These are phyloP conservation scores for Rhaphigaster nebulosa DNA, from an alignment of 2,888 invertebrate genomes.

Conservation along the genomic window DNA sequence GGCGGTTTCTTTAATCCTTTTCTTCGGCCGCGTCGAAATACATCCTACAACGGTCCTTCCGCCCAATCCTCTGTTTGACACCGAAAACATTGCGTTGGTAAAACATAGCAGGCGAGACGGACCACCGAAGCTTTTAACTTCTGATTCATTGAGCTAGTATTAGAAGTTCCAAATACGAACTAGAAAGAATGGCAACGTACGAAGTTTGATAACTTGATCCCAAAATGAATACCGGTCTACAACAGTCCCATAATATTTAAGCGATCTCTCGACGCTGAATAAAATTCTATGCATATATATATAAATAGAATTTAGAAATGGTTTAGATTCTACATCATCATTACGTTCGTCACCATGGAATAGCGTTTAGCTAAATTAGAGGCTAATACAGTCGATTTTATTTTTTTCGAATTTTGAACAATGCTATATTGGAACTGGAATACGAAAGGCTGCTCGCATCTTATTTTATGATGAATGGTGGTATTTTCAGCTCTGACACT, in stretches of 20 bases:
- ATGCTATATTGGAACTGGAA: background rate
- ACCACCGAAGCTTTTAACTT: background rate
- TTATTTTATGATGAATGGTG: background rate
- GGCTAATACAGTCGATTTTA: too few relatives aligned
- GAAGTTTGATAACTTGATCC: too few relatives aligned
- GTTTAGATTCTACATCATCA: too few relatives aligned
- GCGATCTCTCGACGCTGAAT: too few relatives aligned
- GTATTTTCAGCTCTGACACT: background rate
- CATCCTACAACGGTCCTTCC: constrained; percentile 6
- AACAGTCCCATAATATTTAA: too few relatives aligned
- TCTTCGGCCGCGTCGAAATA: constrained; percentile 14
- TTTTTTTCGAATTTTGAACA: background rate
- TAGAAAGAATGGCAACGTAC: too few relatives aligned
- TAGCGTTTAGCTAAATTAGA: too few relatives aligned
- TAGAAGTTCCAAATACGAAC: background rate
- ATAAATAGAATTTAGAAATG: too few relatives aligned
- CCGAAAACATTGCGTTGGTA: background rate
- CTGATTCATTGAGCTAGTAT: background rate
- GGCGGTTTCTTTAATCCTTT: constrained; percentile 52
- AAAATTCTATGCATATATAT: too few relatives aligned
- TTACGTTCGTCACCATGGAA: too few relatives aligned
- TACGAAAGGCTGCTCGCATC: background rate
- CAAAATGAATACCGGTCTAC: too few relatives aligned
- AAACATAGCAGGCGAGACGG: background rate
- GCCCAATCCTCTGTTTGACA: constrained; percentile 15